These are phyloP conservation scores for Epinotia brunnichana DNA, from an alignment of 2,888 invertebrate genomes.

Conservation along the genomic window DNA sequence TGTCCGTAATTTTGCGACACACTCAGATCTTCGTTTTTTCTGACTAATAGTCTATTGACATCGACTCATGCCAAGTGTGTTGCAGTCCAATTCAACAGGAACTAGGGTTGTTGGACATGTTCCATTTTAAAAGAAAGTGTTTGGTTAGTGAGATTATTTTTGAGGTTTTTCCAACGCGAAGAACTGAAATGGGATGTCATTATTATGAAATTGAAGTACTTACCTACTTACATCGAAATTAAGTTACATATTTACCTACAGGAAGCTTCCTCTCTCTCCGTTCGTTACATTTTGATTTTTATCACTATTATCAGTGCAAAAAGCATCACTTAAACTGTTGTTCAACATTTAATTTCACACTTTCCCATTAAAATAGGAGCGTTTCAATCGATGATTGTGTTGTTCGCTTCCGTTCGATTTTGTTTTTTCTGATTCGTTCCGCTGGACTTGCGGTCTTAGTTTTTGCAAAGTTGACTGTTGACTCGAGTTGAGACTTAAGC, in stretches of 20 bases:
- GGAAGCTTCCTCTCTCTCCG: constrained; percentile 11
- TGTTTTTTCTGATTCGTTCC: constrained; percentile 55
- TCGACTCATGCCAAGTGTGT: constrained; percentile 34
- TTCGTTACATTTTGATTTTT: constrained; percentile 46
- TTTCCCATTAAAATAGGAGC: constrained; percentile 64
- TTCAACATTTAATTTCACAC: constrained; percentile 63
- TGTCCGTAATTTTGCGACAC: constrained; percentile 31
- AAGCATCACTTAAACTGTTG: constrained; percentile 39
- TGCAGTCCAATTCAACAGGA: constrained; percentile 31
- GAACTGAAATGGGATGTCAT: background rate
- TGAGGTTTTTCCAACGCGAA: background rate
- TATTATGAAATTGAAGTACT: background rate
- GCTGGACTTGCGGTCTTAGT: constrained; percentile 46
- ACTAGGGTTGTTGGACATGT: constrained; percentile 18
- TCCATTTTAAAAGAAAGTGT: background rate
- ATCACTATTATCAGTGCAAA: constrained; percentile 48
- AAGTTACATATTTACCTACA: constrained; percentile 1
- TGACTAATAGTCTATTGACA: constrained; percentile 42
- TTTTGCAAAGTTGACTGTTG: constrained; percentile 52
- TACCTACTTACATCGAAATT: background rate
- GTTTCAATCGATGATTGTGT: constrained; percentile 58
- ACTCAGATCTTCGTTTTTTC: constrained; percentile 34
- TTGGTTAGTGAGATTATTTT: background rate
- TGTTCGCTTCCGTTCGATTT: constrained; percentile 61
- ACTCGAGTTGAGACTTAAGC: constrained; percentile 54